phyloP scores from a whole-genome alignment of 2,113 vertebrate genomes.

The Lamprotornis superbus region DNA sequence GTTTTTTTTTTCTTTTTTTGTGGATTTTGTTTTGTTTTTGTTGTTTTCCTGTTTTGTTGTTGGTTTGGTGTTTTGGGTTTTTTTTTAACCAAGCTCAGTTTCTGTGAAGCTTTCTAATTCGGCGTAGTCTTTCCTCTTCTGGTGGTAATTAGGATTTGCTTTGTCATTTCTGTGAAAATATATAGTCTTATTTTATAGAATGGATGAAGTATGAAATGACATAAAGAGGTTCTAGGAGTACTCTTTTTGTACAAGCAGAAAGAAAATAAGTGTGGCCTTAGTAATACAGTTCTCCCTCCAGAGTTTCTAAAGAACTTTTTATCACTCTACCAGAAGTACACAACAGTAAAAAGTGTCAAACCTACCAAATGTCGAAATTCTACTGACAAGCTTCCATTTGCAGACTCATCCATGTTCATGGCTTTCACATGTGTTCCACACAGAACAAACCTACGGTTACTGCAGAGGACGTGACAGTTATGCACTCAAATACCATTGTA shows the following conservation, averaged over 20 bases:
- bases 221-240: background rate
- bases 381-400: slow-evolving; percentile 90
- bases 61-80: background rate
- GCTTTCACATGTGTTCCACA: slow-evolving; percentile 93
- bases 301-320: background rate
- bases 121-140: background rate
- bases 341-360: background rate
- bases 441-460: slow-evolving; percentile 93
- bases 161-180: background rate
- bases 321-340: background rate
- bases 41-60: background rate
- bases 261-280: background rate
- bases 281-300: background rate
- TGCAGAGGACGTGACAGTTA: slow-evolving; percentile 58
- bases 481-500: background rate
- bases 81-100: background rate
- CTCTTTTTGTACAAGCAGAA: background rate
- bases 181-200: background rate
- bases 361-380: slow-evolving; percentile 95
- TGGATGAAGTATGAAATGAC: background rate
- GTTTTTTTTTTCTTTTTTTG: background rate
- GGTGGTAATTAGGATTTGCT: background rate
- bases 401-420: slow-evolving; percentile 95
- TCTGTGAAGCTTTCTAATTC: background rate
- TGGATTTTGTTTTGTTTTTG: background rate